Evolutionary conservation across 2,888 invertebrate species (phyloP).

Genomic region (Chymomyza fuscimana): DNA sequence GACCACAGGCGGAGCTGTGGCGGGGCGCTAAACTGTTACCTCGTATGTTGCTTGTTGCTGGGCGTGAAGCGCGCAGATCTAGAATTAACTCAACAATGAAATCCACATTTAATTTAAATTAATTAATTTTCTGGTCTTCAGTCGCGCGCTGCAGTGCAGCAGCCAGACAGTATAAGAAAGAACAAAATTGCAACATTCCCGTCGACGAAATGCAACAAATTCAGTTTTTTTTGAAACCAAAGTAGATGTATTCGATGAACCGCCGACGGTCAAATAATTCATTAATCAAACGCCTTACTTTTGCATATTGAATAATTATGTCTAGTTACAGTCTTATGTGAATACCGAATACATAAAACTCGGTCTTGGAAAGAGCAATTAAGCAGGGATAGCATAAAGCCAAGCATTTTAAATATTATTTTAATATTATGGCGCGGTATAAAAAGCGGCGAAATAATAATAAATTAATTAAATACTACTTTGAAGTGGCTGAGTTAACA

Average conservation of each 20-base stretch:
- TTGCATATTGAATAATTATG: not conserved
- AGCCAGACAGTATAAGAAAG: not conserved
- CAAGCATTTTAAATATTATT: too few species aligned
- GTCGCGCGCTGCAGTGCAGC: not conserved
- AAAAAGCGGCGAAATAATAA: too few species aligned
- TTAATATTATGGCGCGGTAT: too few species aligned
- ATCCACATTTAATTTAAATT: constrained; percentile 54
- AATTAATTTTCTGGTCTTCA: constrained; percentile 55
- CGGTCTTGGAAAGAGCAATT: too few species aligned
- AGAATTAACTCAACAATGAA: constrained; percentile 49
- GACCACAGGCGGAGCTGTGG: constrained; percentile 62
- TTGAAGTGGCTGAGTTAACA: too few species aligned
- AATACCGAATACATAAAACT: too few species aligned
- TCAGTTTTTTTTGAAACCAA: not conserved
- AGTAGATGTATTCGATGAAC: not conserved
- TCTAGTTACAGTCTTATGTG: not conserved
- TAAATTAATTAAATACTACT: too few species aligned
- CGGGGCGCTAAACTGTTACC: constrained; percentile 7
- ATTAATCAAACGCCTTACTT: not conserved
- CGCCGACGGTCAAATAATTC: not conserved
- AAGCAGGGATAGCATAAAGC: too few species aligned
- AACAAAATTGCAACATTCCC: not conserved
- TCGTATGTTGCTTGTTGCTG: not conserved
- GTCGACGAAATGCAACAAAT: not conserved
- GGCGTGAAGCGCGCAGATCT: constrained; percentile 58